Conservation (phyloP, 2,797 vertebrate species). For the Poeciliopsis turneri region DNA sequence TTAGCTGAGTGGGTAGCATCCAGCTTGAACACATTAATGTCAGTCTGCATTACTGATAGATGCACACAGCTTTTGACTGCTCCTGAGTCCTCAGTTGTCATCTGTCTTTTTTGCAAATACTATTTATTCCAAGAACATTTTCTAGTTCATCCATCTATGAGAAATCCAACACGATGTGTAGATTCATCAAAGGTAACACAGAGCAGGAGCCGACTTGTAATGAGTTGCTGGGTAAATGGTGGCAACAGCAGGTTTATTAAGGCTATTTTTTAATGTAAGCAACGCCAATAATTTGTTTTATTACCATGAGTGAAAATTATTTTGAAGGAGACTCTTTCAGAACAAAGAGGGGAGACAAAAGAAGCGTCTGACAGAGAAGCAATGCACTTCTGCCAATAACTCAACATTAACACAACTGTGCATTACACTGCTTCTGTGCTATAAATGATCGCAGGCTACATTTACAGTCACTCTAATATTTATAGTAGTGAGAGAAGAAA, state of each 20-base stretch:
- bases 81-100: not conserved
- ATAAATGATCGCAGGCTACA: not conserved
- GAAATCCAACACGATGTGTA: not conserved
- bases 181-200: slow-evolving; percentile 11
- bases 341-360: not conserved
- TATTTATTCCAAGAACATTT: not conserved
- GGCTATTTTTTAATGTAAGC: slow-evolving; percentile 31
- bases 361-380: not conserved
- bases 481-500: not conserved
- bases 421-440: not conserved
- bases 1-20: not conserved
- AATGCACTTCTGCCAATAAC: not conserved
- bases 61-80: not conserved
- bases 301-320: not conserved
- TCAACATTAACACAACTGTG: not conserved
- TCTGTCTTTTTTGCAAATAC: not conserved
- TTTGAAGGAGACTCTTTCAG: not conserved
- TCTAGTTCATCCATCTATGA: not conserved
- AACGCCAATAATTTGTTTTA: not conserved
- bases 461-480: not conserved
- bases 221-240: not conserved
- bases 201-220: not conserved
- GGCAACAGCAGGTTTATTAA: slow-evolving; percentile 6
- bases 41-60: not conserved
- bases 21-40: not conserved